phyloP scores from a whole-genome alignment of 2,113 vertebrate genomes.

The Stigmatopora nigra region DNA sequence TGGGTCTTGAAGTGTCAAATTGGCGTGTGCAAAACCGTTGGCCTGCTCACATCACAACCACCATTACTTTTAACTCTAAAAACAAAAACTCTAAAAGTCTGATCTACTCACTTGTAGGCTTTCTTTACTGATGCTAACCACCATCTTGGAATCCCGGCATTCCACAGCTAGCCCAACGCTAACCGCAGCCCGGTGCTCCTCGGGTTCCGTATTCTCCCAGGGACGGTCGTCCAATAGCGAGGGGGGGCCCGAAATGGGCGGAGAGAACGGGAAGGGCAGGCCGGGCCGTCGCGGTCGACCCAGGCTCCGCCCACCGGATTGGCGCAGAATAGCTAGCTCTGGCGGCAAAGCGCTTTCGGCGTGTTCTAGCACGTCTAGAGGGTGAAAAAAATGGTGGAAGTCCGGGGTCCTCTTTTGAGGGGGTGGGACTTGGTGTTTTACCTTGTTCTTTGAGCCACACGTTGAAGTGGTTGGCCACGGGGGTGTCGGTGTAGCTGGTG shows the following conservation, averaged over 20 bases:
- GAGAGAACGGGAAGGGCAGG: conserved; percentile 74
- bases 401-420: not conserved
- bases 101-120: conserved; percentile 75
- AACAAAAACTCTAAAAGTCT: no score
- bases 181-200: conserved; percentile 72
- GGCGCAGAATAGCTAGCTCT: conserved; percentile 72
- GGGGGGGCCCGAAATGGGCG: conserved; percentile 36
- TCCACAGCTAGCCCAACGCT: conserved; percentile 73
- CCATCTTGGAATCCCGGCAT: conserved; percentile 81
- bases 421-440: conserved; percentile 32
- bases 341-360: conserved; percentile 66
- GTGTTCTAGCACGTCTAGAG: conserved; percentile 56
- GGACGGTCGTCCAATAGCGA: conserved; percentile 9
- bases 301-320: conserved; percentile 37
- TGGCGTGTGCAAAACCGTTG: conserved; percentile 70
- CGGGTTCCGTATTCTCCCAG: conserved; percentile 51
- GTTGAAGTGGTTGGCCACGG: conserved; percentile 84
- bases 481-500: conserved; percentile 85
- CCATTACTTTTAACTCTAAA: not conserved
- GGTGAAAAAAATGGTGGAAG: conserved; percentile 8
- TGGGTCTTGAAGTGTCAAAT: conserved; percentile 82
- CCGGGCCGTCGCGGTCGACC: conserved; percentile 42
- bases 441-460: conserved; percentile 79
- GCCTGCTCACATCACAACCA: conserved; percentile 57
- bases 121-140: conserved; percentile 82